Base-by-base conservation (phyloP, 2,113 vertebrate species). In the Porphyrio hochstetteri region DNA sequence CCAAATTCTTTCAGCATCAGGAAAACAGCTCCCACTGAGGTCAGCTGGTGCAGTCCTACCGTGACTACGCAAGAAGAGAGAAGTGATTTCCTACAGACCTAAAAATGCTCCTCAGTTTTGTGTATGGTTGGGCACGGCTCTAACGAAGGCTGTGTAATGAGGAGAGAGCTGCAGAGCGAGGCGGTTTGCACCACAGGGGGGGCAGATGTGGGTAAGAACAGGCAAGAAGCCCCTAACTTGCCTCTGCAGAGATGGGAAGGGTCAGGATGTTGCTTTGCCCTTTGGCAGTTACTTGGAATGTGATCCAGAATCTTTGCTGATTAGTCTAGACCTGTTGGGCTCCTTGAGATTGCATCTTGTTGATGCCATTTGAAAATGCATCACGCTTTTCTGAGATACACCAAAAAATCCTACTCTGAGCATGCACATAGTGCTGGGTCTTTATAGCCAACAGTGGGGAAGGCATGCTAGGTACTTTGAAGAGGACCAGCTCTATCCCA, bases 81-180 rank as follows among this genome's bases (percentile, higher is more conserved):
- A 57, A 82, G 5, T 19, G 4, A 0, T 38, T 72, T 44, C 14
- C 5, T 10, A 13, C 13, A 61, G 76, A 50, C 4, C 7, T 14
- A 7, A 42, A 92, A 92, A 53, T 11, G 13, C 27, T 27, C 5
- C 3, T 93, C 19, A 1, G 44, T 15, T 35, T 33, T 0, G 7
- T 3, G 16, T 13, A 2, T 6, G 13, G 7, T 8, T 48, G 23
- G 16, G 7, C 6, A 4, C 0, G 3, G 78, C 29, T 40, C 53
- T 72, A 77, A 21, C 24, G 15, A 5, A 5, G 48, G 4, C 59
- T 61, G 1, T 1, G 2, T 27, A 16, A 63, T 14, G 53, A 20
- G 17, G 7, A 14, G 15, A 44, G 48, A 50, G 48, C 7, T 48
- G 5, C 5, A 5, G 38, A 12, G 40, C 46, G 5, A 0, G 2